These are phyloP conservation scores for Trissolcus brochymenae DNA, from an alignment of 2,888 invertebrate genomes.

Conservation along the genomic window DNA sequence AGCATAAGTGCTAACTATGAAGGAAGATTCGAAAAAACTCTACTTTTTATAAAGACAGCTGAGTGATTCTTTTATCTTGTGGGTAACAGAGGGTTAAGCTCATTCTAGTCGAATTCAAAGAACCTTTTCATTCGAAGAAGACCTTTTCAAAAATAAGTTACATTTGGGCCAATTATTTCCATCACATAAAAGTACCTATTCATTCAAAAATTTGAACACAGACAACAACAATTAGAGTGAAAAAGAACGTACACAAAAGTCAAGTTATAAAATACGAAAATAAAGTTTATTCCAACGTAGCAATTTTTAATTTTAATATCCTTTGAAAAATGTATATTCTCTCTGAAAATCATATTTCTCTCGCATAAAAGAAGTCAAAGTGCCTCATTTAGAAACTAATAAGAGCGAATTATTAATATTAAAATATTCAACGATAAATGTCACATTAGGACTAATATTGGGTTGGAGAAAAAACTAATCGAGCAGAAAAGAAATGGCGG, in stretches of 20 bases:
- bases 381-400: too few relatives aligned
- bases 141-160: conserved; percentile 29
- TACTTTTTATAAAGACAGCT: conserved; percentile 29
- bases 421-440: conserved; percentile 39
- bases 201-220: conserved; percentile 11
- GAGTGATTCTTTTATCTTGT: conserved; percentile 36
- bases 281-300: neutral
- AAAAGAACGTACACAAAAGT: neutral
- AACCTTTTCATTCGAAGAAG: conserved; percentile 34
- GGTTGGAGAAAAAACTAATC: conserved; percentile 32
- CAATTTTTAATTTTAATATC: too few relatives aligned
- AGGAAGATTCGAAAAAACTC: conserved; percentile 31
- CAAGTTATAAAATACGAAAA: conserved; percentile 3
- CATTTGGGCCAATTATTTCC: conserved; percentile 42
- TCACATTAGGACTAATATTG: conserved; percentile 37
- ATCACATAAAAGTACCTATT: conserved; percentile 25
- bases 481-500: conserved; percentile 28
- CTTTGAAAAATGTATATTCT: too few relatives aligned
- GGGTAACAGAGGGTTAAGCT: conserved; percentile 33
- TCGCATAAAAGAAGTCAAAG: too few relatives aligned
- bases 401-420: too few relatives aligned
- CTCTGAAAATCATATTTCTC: too few relatives aligned
- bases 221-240: neutral
- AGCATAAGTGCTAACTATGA: conserved; percentile 26
- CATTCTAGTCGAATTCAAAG: conserved; percentile 27